These are phyloP conservation scores for Dolichomitus sp. DNA, from an alignment of 2,888 invertebrate species.

Conservation along the genomic window DNA sequence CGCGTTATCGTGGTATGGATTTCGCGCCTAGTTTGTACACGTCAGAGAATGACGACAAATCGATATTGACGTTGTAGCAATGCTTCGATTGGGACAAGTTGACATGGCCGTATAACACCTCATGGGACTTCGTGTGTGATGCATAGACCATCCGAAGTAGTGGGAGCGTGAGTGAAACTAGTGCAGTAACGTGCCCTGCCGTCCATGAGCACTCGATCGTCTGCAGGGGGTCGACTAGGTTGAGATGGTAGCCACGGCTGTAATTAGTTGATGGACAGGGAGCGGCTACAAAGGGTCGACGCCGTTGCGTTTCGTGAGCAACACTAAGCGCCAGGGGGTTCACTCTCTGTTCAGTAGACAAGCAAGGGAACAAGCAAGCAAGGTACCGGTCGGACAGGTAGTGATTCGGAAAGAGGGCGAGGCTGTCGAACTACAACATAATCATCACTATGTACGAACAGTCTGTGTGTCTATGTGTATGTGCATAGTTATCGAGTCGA, in stretches of 20 bases:
- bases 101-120: constrained; percentile 34
- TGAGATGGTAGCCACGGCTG: constrained; percentile 45
- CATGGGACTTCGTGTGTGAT: constrained; percentile 37
- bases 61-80: constrained; percentile 45
- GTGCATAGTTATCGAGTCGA: constrained; percentile 31
- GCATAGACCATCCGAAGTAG: constrained; percentile 12
- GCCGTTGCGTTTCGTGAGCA: constrained; percentile 40
- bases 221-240: constrained; percentile 52
- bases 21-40: not conserved
- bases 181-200: constrained; percentile 23
- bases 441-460: not conserved
- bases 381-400: constrained; percentile 59
- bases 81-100: constrained; percentile 39
- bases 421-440: constrained; percentile 34
- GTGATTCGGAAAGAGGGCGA: constrained; percentile 65
- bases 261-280: constrained; percentile 70
- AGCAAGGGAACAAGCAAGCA: constrained; percentile 30
- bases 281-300: constrained; percentile 63
- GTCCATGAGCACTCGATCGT: constrained; percentile 55
- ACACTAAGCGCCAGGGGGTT: constrained; percentile 39
- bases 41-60: constrained; percentile 12
- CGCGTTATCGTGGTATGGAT: not conserved
- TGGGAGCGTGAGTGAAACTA: constrained; percentile 26
- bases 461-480: not conserved
- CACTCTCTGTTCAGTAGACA: constrained; percentile 46